Conservation (phyloP, 2,888 invertebrate species). For the Notocelia uddmanniana region DNA sequence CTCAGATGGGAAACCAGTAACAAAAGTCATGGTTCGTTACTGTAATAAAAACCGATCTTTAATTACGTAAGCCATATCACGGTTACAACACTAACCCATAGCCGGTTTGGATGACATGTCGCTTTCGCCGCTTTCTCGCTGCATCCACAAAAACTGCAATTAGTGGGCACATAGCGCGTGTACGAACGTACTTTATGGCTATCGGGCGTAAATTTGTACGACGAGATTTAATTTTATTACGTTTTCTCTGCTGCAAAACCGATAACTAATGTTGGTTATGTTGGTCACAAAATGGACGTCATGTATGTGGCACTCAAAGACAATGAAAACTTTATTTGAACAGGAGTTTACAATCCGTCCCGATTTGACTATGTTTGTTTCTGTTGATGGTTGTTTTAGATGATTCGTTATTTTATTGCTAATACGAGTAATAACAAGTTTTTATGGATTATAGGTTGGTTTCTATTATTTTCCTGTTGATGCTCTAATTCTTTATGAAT, state of each 20-base stretch:
- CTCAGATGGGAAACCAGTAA: not conserved
- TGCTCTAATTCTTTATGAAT: slow-evolving; percentile 17
- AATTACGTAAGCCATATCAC: slow-evolving; percentile 48
- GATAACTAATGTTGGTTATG: not conserved
- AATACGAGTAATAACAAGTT: too few relatives aligned
- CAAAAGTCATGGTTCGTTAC: not conserved
- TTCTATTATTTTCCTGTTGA: slow-evolving; percentile 35
- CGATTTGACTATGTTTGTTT: too few relatives aligned
- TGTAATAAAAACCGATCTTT: slow-evolving; percentile 15
- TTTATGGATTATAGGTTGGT: not conserved
- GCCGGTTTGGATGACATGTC: slow-evolving; percentile 68
- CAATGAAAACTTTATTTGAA: not conserved
- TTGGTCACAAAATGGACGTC: not conserved
- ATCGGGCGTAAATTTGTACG: slow-evolving; percentile 12
- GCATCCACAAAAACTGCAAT: slow-evolving; percentile 71
- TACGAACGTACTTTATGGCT: slow-evolving; percentile 23
- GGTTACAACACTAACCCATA: slow-evolving; percentile 58
- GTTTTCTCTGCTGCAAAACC: slow-evolving; percentile 4
- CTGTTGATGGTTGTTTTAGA: not conserved
- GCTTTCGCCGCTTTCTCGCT: slow-evolving; percentile 81
- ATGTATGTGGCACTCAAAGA: not conserved
- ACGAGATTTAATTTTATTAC: slow-evolving; percentile 21
- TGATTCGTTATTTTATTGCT: not conserved
- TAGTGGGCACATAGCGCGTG: slow-evolving; percentile 49
- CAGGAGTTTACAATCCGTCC: too few relatives aligned